Conservation (phyloP, 2,888 invertebrate species). For the Torymus texanus region DNA sequence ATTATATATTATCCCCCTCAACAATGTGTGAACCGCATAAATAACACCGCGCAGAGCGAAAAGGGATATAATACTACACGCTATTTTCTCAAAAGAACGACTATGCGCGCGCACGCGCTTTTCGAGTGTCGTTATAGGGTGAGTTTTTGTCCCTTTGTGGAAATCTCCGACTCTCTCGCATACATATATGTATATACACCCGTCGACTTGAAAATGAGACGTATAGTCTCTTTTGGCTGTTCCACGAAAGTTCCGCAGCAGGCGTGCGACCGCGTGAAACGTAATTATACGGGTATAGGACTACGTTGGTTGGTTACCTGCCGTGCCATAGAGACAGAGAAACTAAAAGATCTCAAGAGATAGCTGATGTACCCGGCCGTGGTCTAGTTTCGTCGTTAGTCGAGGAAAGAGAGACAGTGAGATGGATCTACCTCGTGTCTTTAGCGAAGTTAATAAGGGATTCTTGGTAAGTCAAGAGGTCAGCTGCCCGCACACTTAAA, state of each 20-base stretch:
- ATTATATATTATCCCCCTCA: too few species aligned
- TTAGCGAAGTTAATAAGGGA: too few species aligned
- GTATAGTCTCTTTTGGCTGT: conserved; percentile 38
- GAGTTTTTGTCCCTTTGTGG: conserved; percentile 42
- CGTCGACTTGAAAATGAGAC: conserved; percentile 47
- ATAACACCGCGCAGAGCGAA: neutral
- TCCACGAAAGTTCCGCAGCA: conserved; percentile 39
- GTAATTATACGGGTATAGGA: conserved; percentile 24
- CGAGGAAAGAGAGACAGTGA: too few species aligned
- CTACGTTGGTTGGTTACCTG: conserved; percentile 8
- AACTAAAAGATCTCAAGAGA: conserved; percentile 13
- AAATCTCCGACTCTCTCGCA: conserved; percentile 32
- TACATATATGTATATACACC: too few species aligned
- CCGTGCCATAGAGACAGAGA: neutral
- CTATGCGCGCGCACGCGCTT: neutral
- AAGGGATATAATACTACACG: neutral
- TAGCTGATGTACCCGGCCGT: neutral
- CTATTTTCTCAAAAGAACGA: conserved; percentile 20
- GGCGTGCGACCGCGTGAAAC: conserved; percentile 6
- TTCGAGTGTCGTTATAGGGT: conserved; percentile 38
- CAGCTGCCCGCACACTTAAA: too few species aligned
- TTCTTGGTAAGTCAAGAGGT: too few species aligned
- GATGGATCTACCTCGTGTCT: too few species aligned
- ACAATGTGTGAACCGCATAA: conserved; percentile 9
- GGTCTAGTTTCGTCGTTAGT: too few species aligned